Evolutionary conservation across 2,888 invertebrate genomes (phyloP), one percentile per base, ranked within the genome.

Genomic region (Dicyrtoma fusca): DNA sequence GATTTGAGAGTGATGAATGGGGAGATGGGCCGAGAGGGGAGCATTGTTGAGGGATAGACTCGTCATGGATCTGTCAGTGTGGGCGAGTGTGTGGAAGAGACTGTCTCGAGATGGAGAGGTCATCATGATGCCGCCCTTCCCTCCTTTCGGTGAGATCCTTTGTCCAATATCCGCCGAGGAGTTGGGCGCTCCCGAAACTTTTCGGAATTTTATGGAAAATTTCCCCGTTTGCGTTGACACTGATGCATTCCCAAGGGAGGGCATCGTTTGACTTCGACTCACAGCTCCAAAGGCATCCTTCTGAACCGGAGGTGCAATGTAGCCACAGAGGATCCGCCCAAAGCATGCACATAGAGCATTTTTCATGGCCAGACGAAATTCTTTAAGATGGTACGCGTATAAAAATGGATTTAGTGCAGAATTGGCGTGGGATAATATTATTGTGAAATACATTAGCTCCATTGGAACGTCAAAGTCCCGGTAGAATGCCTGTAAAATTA

Each of bases 341-440:
- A 77, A 73, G 10, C 77, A 73, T 13, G 78, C 57, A 21, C 77
- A 88, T 49, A 92, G 87, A 14, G 91, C 87, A 64, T 88, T 89
- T 83, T 92, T 91, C 57, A 94, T 83, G 0, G 93, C 93, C 0
- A 90, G 88, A 2, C 93, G 87, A 82, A 94, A 94, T 83, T 94
- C 94, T 82, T 91, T 90, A 75, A 95, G 87, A 82, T 96, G 95
- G 82, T 95, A 96, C 1, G 96, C 96, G 84, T 96, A 96, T 14
- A 97, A 86, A 34, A 95, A 85, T 0, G 96, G 97, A 49, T 79
- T 71, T 14, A 94, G 91, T 0, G 94, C 95, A 0, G 95, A 95
- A 83, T 95, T 96, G n/a, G 94, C 85, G 82, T 97, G 97, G 0
- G 95, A 95, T 62, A 96, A 86, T 75, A 96, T 92, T 75, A 97